Evolutionary conservation across 2,888 invertebrate species (phyloP), one percentile per base, ranked within the genome.

Genomic region (Thyatira batis): DNA sequence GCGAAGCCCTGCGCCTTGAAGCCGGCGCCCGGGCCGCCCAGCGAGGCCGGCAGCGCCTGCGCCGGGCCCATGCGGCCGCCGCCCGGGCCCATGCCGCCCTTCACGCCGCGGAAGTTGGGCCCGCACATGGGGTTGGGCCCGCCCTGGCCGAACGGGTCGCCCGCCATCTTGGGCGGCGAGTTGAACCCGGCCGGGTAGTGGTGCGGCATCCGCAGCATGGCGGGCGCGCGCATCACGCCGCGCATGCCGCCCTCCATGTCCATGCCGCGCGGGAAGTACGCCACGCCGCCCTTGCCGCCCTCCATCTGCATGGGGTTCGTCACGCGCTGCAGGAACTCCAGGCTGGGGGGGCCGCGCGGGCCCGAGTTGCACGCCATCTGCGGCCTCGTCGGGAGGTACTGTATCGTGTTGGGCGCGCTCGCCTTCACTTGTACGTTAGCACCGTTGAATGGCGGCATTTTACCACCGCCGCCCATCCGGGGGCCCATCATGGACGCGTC

Each of bases 381-480:
- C n/a, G 98, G 97, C 87, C 98, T 94, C 51, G 98, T 97, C 20
- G 99, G 99, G 84, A 98, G 94, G 93, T 99, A 99, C 92, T 99
- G 98, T 81, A 99, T 99, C 33, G 99, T 99, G 87, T 99, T 99
- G 0, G 99, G 98, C 10, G 98, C 98, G 85, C 97, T 98, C 9
- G 98, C 97, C 88, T 98, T 98, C 23, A 99, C 98, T 89, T 97
- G 97, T 44, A 97, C 96, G 85, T 97, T 98, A 9, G 92, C 92
- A 8, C 92, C 93, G 78, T 93, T 94, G 72, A 93, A 94, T 8
- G 94, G 94, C 13, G 91, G 85, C 92, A 92, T 92, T 61, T 92
- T 92, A 0, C 93, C 93, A 28, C 87, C 89, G 49, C 81, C 94
- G 51, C 93, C 94, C 84, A 94, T 93, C 11, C 93, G 91, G 45